Evolutionary conservation across 2,113 vertebrate species (phyloP).

Genomic region (Cinclus mexicanus): DNA sequence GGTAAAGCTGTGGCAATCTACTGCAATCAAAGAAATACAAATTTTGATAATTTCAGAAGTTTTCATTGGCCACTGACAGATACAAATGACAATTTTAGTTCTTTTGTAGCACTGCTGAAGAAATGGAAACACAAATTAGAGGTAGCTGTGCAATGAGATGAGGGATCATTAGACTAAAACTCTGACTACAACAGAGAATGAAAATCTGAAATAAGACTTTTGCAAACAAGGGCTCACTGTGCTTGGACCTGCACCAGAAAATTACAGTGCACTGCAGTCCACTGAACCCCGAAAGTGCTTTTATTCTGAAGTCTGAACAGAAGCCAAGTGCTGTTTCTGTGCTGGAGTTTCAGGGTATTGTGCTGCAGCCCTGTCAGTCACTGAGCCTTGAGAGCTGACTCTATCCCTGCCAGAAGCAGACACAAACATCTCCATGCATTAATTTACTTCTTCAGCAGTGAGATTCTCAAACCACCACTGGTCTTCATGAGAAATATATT

Average conservation of each 20-base stretch:
- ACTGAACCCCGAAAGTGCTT: background rate
- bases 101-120: background rate
- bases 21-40: background rate
- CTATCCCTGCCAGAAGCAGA: background rate
- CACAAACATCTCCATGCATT: background rate
- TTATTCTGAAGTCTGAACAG: background rate
- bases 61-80: background rate
- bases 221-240: background rate
- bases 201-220: background rate
- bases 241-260: background rate
- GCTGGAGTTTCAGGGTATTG: background rate
- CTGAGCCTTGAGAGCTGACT: background rate
- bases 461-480: background rate
- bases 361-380: background rate
- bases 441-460: background rate
- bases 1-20: background rate
- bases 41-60: background rate
- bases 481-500: background rate
- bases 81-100: background rate
- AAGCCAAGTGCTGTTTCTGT: background rate
- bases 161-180: background rate
- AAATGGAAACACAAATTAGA: background rate
- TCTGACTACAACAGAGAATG: background rate
- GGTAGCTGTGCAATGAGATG: background rate
- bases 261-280: background rate